Evolutionary conservation across 1,140 invertebrate species (phyloP).

Genomic region (Papilio polytes): DNA sequence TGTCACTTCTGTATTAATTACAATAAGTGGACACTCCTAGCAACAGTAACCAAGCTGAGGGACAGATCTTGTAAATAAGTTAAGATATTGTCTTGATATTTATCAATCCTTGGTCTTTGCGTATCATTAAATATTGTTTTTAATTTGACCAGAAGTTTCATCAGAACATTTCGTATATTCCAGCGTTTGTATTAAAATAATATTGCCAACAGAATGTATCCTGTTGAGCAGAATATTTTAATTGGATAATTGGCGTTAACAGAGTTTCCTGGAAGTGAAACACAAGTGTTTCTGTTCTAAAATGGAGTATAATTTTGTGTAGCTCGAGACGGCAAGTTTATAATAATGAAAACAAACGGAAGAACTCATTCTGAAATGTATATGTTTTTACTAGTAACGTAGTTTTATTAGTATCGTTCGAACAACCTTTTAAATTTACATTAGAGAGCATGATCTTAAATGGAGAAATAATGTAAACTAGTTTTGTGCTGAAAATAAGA

Average conservation of each 20-base stretch:
- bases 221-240: slow-evolving; percentile 17
- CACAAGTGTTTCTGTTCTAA: slow-evolving; percentile 7
- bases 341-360: slow-evolving; percentile 13
- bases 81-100: neutral
- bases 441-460: neutral
- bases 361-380: neutral
- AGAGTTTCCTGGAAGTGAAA: slow-evolving; percentile 22
- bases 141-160: neutral
- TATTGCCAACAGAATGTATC: neutral
- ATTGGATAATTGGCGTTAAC: slow-evolving; percentile 11
- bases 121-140: neutral
- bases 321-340: slow-evolving; percentile 6
- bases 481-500: neutral
- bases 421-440: neutral
- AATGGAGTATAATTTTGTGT: slow-evolving; percentile 3
- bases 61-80: too few species aligned
- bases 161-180: neutral
- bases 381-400: neutral
- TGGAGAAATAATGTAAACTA: neutral
- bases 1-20: too few species aligned
- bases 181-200: slow-evolving; percentile 1
- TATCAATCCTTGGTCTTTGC: neutral
- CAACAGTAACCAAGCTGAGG: too few species aligned
- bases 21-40: too few species aligned
- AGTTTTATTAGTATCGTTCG: neutral